Percentiles rank a stretch among this genome's conserved stretches.
Evolutionary conservation across 2,797 vertebrate genomes (phyloP).

Genomic region (Rhodeus uyekii): DNA sequence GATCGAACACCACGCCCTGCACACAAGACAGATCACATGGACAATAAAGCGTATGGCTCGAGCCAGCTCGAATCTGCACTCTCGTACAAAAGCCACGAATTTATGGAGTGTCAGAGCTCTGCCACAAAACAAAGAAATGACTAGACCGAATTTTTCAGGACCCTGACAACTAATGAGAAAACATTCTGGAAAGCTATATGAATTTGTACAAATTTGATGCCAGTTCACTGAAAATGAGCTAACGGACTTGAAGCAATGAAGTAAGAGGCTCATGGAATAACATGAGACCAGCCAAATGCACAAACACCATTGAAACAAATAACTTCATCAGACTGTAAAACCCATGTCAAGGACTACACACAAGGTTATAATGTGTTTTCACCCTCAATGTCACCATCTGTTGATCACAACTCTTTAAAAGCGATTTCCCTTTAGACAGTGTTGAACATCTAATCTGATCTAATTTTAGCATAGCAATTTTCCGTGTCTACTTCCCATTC

Average conservation of each 20-base stretch:
- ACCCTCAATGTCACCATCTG: constrained; percentile 60
- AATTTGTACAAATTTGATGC: neutral
- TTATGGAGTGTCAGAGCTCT: no score
- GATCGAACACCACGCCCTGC: no score
- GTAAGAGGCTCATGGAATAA: no score
- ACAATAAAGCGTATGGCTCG: no score
- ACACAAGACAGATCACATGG: no score
- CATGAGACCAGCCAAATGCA: neutral
- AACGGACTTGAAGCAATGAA: neutral
- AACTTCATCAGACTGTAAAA: neutral
- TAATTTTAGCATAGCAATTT: constrained; percentile 71
- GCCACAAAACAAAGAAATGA: no score
- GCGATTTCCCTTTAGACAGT: constrained; percentile 58
- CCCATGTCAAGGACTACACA: constrained; percentile 3
- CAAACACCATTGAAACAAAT: neutral
- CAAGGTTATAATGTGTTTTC: constrained; percentile 31
- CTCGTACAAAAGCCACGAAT: no score
- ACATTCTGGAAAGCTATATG: neutral
- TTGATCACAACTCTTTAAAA: constrained; percentile 61
- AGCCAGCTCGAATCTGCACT: no score
- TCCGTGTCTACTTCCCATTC: constrained; percentile 64
- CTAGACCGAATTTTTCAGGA: no score
- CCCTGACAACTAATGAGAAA: no score
- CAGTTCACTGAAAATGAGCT: neutral
- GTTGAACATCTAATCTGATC: constrained; percentile 64